phyloP scores from a whole-genome alignment of 2,113 vertebrate species.

The Cervus canadensis region DNA sequence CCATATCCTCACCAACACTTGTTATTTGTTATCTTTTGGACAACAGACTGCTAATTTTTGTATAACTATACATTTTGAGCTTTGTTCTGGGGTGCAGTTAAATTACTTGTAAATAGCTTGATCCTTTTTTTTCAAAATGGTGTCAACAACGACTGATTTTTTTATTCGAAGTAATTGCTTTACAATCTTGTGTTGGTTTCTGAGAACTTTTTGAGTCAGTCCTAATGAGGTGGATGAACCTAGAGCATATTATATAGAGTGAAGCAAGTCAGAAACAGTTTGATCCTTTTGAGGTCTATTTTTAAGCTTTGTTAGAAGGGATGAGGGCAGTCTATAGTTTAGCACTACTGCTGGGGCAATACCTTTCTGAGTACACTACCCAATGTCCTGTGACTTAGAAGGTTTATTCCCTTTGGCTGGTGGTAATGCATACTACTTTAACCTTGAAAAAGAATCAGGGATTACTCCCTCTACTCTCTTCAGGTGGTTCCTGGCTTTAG shows the following conservation, averaged over 20 bases:
- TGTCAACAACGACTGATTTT: background rate
- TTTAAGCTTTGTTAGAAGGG: background rate
- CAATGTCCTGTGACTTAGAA: background rate
- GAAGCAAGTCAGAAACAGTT: background rate
- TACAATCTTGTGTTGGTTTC: background rate
- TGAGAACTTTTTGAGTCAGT: background rate
- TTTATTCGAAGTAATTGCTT: background rate
- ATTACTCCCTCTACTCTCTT: background rate
- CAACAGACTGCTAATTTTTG: background rate
- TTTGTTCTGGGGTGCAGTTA: background rate
- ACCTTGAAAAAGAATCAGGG: background rate
- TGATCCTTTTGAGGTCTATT: background rate
- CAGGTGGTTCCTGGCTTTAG: background rate
- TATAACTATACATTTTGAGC: background rate
- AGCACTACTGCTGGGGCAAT: background rate
- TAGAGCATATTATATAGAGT: background rate
- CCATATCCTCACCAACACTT: background rate
- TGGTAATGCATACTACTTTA: background rate
- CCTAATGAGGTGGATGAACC: background rate
- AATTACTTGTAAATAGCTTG: background rate
- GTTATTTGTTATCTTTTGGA: background rate
- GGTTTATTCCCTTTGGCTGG: background rate
- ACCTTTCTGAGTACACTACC: background rate
- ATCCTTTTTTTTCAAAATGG: background rate
- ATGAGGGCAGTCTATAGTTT: background rate